Evolutionary conservation across 2,113 vertebrate species (phyloP).

Genomic region (Haemorhous mexicanus): DNA sequence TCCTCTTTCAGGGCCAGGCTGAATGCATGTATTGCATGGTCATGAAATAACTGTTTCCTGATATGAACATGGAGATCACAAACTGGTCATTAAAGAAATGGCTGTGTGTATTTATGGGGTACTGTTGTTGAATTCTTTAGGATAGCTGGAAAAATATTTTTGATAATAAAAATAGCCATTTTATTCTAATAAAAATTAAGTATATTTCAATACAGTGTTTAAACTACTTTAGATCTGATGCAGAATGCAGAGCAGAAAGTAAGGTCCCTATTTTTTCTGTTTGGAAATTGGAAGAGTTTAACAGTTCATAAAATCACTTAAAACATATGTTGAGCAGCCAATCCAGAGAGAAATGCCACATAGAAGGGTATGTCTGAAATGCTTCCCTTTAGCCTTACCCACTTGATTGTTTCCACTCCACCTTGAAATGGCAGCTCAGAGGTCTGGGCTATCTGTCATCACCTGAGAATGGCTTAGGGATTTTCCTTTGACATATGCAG

Average conservation of each 20-base stretch:
- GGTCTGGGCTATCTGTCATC: background rate
- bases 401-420: background rate
- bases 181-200: background rate
- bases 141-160: background rate
- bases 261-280: background rate
- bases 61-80: background rate
- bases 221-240: background rate
- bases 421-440: background rate
- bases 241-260: background rate
- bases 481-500: background rate
- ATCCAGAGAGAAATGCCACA: rapidly evolving
- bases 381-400: background rate
- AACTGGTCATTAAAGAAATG: background rate
- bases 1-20: background rate
- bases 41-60: background rate
- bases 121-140: background rate
- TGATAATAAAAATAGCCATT: background rate
- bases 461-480: background rate
- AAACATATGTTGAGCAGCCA: background rate
- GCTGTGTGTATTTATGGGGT: rapidly evolving
- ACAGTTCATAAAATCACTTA: background rate
- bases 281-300: background rate
- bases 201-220: background rate
- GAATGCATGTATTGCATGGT: background rate
- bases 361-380: background rate